Percentiles rank a stretch among this genome's conserved stretches.
Evolutionary conservation across 2,113 vertebrate genomes (phyloP).

Genomic region (Ictidomys tridecemlineatus): DNA sequence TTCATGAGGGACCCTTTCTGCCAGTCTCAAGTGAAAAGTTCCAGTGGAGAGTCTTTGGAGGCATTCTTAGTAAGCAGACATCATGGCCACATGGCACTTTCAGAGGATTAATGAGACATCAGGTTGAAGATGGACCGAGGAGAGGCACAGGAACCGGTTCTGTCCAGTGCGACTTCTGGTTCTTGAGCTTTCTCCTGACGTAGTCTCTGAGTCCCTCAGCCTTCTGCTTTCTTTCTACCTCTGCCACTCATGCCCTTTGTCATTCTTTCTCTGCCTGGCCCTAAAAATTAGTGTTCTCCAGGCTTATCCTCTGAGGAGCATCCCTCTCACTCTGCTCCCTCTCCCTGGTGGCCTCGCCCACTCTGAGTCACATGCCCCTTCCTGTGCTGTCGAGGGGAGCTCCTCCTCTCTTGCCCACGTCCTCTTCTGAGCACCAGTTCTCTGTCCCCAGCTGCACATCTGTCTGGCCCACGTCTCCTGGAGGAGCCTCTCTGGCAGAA

Average conservation of each 20-base stretch:
- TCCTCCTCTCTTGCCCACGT: fast-evolving
- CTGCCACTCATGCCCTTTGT: no score
- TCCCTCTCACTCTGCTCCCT: background rate
- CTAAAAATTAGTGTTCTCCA: background rate
- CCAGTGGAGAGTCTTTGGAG: background rate
- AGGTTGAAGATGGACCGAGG: background rate
- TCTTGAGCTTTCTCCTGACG: background rate
- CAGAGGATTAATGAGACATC: background rate
- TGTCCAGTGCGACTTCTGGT: background rate
- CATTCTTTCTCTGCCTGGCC: background rate
- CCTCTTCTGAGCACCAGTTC: background rate
- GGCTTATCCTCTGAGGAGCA: background rate
- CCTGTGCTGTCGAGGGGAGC: background rate
- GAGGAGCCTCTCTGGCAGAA: background rate
- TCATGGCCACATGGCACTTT: background rate
- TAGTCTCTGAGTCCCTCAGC: background rate
- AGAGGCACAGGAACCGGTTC: background rate
- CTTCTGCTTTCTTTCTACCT: background rate
- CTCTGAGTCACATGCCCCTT: fast-evolving
- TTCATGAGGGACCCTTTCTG: background rate
- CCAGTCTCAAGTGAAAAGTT: background rate
- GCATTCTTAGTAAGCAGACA: background rate
- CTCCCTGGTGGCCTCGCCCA: background rate
- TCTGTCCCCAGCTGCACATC: fast-evolving
- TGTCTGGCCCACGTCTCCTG: fast-evolving